Base-by-base conservation (phyloP, 2,113 vertebrate species). In the Apteryx mantelli region DNA sequence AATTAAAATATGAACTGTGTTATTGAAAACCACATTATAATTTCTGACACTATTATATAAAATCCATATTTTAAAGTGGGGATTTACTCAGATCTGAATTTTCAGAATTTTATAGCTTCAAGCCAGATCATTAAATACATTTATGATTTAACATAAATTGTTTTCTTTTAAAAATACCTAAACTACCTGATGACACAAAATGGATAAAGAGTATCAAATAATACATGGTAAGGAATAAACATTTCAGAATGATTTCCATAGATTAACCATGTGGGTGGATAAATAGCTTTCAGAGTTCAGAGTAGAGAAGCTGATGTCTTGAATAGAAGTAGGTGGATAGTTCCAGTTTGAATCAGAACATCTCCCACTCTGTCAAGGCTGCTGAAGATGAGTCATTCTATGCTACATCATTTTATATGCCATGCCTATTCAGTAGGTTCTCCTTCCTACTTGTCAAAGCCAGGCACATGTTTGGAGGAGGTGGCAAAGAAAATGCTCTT, bases 241-340 rank as follows among this genome's bases (percentile, higher is more conserved):
- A n/a, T 83, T 86, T 94, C 46, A 86, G 68, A 74, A 70, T 17
- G 13, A 19, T 94, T 94, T 94, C 63, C 80, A 73, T 71, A 94
- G 75, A 88, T 95, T 58, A 95, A 50, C 20, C n/a, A 11, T 78
- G 91, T 93, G 86, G 89, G 94, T 83, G 85, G 84, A 74, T 87
- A 89, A 95, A 82, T 82, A 95, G 48, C 25, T 82, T 42, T 85
- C 46, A 19, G 21, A 79, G 75, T 91, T 92, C 89, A 89, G 75
- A 82, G 69, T 6, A 87, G 26, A 92, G 86, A 96, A 94, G 2
- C 38, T 7, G 1, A 83, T 40, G 58, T 36, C 89, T 89, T 19
- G 87, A 96, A 74, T 53, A 97, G 58, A 93, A 88, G 78, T 92
- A 78, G 94, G 95, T 91, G 91, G 88, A 96, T 70, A 52, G 78